Evolutionary conservation across 2,888 invertebrate species (phyloP).

Genomic region (Pegoplata infirma): DNA sequence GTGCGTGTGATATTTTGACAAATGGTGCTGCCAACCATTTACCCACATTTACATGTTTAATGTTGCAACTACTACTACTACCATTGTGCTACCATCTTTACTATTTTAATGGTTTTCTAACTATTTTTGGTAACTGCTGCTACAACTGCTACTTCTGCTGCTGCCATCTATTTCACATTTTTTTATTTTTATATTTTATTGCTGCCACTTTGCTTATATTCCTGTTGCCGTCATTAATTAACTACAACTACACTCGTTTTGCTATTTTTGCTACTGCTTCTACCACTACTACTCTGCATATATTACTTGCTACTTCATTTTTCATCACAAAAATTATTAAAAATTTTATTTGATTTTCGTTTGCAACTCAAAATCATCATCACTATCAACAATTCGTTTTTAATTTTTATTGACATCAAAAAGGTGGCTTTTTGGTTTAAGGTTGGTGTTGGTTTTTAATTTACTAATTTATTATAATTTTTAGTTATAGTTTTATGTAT

Average conservation of each 20-base stretch:
- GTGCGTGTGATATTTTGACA: not conserved
- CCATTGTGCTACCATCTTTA: conserved; percentile 1
- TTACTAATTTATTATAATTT: conserved; percentile 20
- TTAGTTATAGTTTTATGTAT: not conserved
- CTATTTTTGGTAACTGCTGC: not conserved
- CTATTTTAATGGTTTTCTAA: conserved; percentile 8
- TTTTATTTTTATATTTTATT: conserved; percentile 39
- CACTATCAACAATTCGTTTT: too few relatives aligned
- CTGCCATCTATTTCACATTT: conserved; percentile 40
- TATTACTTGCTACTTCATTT: conserved; percentile 22
- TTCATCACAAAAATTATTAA: conserved; percentile 49
- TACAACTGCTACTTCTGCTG: conserved; percentile 1
- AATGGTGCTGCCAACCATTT: conserved; percentile 8
- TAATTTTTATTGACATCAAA: conserved; percentile 20
- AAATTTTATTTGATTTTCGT: conserved; percentile 65
- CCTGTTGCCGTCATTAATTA: too few relatives aligned
- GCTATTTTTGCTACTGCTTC: not conserved
- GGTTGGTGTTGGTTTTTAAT: conserved; percentile 83
- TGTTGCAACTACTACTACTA: not conserved
- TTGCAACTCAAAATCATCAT: too few relatives aligned
- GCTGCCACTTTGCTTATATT: conserved; percentile 34
- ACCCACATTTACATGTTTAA: conserved; percentile 12
- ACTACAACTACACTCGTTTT: too few relatives aligned
- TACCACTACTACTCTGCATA: conserved; percentile 16
- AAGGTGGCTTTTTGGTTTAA: conserved; percentile 95